Base-by-base conservation (phyloP, 2,888 invertebrate genomes). In the Euphydryas editha region DNA sequence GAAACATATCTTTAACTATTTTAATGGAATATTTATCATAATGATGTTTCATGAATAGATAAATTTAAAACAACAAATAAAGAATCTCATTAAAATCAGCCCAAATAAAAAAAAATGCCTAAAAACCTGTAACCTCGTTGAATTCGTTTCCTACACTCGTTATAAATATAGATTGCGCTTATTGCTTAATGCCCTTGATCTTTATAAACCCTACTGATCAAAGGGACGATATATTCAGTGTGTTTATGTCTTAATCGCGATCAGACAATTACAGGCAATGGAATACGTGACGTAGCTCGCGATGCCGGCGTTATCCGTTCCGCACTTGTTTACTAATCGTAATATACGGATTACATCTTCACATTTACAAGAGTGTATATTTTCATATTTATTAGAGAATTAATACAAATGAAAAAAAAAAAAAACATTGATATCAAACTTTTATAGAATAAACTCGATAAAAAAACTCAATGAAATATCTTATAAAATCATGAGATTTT, bases 301-400 rank as follows among this genome's bases (percentile, higher is more conserved):
- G 44, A 36, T 36, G 59, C 17, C 56, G 54, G 67, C 20, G 36
- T 67, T 68, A 65, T 51, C 15, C 62, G 54, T 11, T 6, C 17
- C 39, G 49, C 20, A 59, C 36, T 57, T 67, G 63, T 69, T 61
- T 64, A 64, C 62, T 61, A 59, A 67, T 57, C 63, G 61, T 69
- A 54, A 67, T 64, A 47, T 55, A 46, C 30, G 60, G 62, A 63
- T 66, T 59, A 67, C 58, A 13, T 8, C 8, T 18, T 7, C 39
- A 11, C 21, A 20, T 30, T 54, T 54, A 4, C 30, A 18, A 17
- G 1, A 15, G 24, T 15, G 21, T 44, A 3, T 11, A 44, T 44
- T 44, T 44, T 44, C 30, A n/a, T n/a, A 11, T 4, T 47, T 18
- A 20, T 20, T 47, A 20, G 18, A 44, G n/a, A n/a, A 17, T 3